Conservation (phyloP, 2,113 vertebrate genomes). For the Reinhardtius hippoglossoides region DNA sequence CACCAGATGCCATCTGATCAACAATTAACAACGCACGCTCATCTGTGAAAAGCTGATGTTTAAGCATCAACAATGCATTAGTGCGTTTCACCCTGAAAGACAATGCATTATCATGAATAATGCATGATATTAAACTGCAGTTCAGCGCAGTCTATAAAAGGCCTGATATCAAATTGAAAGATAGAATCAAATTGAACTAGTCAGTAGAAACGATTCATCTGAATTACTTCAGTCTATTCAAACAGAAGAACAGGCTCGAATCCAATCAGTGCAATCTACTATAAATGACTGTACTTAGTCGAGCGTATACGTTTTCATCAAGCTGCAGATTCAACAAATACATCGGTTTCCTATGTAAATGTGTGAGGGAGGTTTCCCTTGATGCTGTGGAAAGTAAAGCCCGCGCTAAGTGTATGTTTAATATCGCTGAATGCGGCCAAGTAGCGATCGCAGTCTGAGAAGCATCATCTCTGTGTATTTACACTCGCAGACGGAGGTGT, state of each 20-base stretch:
- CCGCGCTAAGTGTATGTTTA: conserved; percentile 45
- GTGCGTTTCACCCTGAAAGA: neutral
- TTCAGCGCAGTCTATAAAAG: neutral
- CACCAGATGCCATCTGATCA: conserved; percentile 47
- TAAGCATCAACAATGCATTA: neutral
- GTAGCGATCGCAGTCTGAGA: conserved; percentile 32
- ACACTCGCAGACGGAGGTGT: conserved; percentile 58
- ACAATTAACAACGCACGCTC: conserved; percentile 55
- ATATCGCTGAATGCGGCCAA: conserved; percentile 39
- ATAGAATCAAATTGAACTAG: conserved; percentile 1
- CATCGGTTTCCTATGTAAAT: conserved; percentile 43
- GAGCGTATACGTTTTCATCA: conserved; percentile 31
- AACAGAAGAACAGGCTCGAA: conserved; percentile 6
- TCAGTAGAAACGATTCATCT: conserved; percentile 15
- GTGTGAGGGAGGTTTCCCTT: conserved; percentile 36
- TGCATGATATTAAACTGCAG: neutral
- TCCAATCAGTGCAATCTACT: conserved; percentile 20
- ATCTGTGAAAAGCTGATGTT: no score
- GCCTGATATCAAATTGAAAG: neutral
- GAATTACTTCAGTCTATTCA: conserved; percentile 10
- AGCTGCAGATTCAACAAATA: conserved; percentile 43
- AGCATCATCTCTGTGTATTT: conserved; percentile 55
- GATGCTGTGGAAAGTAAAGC: conserved; percentile 48
- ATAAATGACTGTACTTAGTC: conserved; percentile 41
- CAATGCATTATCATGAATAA: conserved; percentile 12